phyloP scores from a whole-genome alignment of 2,888 invertebrate species.

The Tromatobia lineatoria region DNA sequence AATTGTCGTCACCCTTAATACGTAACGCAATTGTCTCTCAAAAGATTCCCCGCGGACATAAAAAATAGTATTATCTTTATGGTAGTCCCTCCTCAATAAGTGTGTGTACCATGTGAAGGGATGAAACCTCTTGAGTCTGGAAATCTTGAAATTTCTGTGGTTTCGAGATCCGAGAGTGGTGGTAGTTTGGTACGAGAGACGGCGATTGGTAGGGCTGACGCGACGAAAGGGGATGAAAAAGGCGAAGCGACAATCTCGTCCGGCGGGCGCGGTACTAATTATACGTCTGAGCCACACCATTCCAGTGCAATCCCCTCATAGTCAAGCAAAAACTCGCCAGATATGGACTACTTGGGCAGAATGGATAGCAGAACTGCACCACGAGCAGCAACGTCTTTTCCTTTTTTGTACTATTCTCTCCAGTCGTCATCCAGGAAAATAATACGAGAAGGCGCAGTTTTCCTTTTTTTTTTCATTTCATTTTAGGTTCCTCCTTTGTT shows the following conservation, averaged over 20 bases:
- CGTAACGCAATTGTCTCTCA: background rate
- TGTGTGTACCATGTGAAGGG: background rate
- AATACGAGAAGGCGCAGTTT: conserved; percentile 72
- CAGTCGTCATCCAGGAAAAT: conserved; percentile 75
- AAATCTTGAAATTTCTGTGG: conserved; percentile 35
- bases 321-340: conserved; percentile 47
- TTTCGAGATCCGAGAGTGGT: conserved; percentile 27
- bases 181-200: background rate
- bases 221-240: conserved; percentile 27
- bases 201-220: background rate
- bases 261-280: conserved; percentile 53
- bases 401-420: conserved; percentile 34
- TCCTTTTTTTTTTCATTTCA: conserved; percentile 75
- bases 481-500: conserved; percentile 75
- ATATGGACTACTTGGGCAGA: conserved; percentile 36
- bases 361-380: conserved; percentile 4
- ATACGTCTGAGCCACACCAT: conserved; percentile 43
- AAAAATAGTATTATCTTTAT: background rate
- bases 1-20: background rate
- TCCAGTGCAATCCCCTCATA: conserved; percentile 30
- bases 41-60: background rate
- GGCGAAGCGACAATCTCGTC: conserved; percentile 42
- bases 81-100: background rate
- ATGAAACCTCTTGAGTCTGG: conserved; percentile 22
- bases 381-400: conserved; percentile 41